A percentile compares a stretch with the other conserved stretches of the same genome.
These are phyloP conservation scores for Heptranchias perlo DNA, from an alignment of 2,113 vertebrate genomes.

Conservation along the genomic window DNA sequence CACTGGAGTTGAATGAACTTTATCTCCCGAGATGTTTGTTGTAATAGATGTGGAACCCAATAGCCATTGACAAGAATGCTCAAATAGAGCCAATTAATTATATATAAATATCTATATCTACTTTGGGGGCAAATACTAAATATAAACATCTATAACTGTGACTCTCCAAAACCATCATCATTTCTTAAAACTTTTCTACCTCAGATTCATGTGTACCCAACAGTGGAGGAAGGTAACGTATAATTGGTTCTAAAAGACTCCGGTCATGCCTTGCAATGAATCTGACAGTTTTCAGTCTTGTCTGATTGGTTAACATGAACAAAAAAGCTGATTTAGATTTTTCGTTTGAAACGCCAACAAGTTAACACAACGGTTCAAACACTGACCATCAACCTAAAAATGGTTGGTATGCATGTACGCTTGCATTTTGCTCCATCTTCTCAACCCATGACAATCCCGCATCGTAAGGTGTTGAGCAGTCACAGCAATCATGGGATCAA, in stretches of 20 bases:
- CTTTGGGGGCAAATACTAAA: background rate
- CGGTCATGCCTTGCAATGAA: background rate
- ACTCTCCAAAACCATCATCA: background rate
- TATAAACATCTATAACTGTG: background rate
- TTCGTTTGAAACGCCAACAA: background rate
- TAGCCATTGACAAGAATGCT: background rate
- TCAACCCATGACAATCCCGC: background rate
- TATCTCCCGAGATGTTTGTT: background rate
- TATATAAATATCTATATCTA: background rate
- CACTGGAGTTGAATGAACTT: background rate
- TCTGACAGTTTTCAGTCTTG: background rate
- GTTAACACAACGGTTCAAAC: background rate
- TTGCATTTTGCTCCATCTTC: background rate
- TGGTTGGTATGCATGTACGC: background rate
- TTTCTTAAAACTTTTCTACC: background rate
- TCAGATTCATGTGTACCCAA: background rate
- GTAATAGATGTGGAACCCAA: background rate
- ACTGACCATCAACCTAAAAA: background rate
- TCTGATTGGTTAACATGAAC: background rate
- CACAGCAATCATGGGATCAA: background rate
- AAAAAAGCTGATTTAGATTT: background rate
- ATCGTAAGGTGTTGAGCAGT: background rate
- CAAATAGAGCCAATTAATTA: background rate
- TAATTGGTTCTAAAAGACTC: background rate
- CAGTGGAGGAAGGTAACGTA: background rate